A percentile compares a stretch with the other conserved stretches of the same genome.
Evolutionary conservation across 2,888 invertebrate species (phyloP).

Genomic region (Ferrisia virgata): DNA sequence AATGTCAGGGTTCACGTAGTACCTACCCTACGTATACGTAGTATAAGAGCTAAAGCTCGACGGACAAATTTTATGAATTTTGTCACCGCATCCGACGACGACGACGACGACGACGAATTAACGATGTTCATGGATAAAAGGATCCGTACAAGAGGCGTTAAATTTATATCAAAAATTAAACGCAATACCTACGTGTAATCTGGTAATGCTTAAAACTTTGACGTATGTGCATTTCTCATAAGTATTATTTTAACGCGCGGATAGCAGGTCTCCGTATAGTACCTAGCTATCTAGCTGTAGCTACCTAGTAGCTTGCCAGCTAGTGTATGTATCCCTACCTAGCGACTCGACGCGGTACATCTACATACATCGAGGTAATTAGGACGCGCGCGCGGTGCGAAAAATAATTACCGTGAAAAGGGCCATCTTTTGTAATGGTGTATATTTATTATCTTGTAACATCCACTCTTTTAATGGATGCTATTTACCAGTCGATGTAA

Average conservation of each 20-base stretch:
- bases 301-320: no score
- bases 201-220: constrained; percentile 19
- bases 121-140: background rate
- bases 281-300: no score
- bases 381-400: background rate
- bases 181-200: background rate
- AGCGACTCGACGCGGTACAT: no score
- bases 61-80: background rate
- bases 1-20: background rate
- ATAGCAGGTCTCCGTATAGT: background rate
- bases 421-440: constrained; percentile 34
- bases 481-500: constrained; percentile 36
- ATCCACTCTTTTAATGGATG: constrained; percentile 36
- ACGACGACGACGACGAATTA: background rate
- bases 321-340: no score
- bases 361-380: background rate
- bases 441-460: constrained; percentile 35
- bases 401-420: constrained; percentile 30
- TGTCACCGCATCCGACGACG: background rate
- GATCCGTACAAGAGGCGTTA: background rate
- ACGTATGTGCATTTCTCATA: constrained; percentile 10
- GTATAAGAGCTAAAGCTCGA: background rate
- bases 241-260: background rate
- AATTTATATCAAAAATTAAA: constrained; percentile 26
- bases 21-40: no score